Conservation (phyloP, 2,888 invertebrate species). For the Polydrusus pterygomalis region DNA sequence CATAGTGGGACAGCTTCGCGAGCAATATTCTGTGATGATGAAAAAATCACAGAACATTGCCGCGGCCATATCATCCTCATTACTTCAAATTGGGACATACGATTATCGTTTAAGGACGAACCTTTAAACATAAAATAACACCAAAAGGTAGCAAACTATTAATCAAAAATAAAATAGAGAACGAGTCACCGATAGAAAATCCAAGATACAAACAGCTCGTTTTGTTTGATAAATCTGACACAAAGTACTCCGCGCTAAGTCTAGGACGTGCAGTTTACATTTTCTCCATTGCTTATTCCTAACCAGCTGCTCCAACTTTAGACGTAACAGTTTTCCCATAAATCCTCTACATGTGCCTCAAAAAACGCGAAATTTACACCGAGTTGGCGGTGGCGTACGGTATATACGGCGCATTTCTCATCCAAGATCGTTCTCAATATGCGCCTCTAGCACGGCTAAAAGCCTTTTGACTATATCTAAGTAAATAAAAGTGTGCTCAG, state of each 20-base stretch:
- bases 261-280: constrained; percentile 20
- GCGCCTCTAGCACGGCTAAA: constrained; percentile 51
- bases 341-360: constrained; percentile 1
- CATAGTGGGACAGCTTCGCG: too few species aligned
- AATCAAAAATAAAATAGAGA: not conserved
- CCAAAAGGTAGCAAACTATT: not conserved
- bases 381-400: constrained; percentile 40
- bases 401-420: constrained; percentile 48
- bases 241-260: not conserved
- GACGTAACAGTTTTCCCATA: constrained; percentile 22
- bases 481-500: constrained; percentile 55
- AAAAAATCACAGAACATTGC: too few species aligned
- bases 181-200: too few species aligned
- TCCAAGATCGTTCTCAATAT: constrained; percentile 51
- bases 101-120: too few species aligned
- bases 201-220: not conserved
- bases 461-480: constrained; percentile 56
- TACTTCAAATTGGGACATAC: too few species aligned
- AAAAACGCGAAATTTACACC: constrained; percentile 42
- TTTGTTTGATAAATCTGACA: not conserved
- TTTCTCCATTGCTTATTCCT: constrained; percentile 2
- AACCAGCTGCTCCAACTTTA: constrained; percentile 18
- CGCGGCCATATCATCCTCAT: too few species aligned
- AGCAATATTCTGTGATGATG: too few species aligned
- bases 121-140: too few species aligned